A percentile compares a stretch with the other conserved stretches of the same genome.
Evolutionary conservation across 2,797 vertebrate species (phyloP).

Genomic region (Acanthurus tractus): DNA sequence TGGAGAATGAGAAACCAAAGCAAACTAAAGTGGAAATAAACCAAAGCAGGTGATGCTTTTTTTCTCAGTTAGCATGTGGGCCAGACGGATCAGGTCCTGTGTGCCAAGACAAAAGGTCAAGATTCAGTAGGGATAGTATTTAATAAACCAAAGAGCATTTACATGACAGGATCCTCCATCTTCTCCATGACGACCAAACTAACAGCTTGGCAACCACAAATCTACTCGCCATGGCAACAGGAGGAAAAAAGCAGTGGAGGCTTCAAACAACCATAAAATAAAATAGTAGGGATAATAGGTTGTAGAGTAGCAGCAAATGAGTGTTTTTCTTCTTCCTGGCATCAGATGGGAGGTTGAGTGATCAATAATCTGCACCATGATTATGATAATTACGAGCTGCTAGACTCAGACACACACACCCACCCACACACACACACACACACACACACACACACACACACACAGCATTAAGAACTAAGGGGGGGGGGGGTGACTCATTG

Average conservation of each 20-base stretch:
- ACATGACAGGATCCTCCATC: slow-evolving; percentile 9
- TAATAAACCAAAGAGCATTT: slow-evolving; percentile 48
- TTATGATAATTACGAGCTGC: slow-evolving; percentile 29
- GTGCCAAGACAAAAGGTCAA: slow-evolving; percentile 45
- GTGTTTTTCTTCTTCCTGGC: slow-evolving; percentile 36
- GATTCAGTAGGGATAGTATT: slow-evolving; percentile 45
- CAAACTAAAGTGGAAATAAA: background rate
- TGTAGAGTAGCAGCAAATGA: slow-evolving; percentile 32
- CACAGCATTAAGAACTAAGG: background rate
- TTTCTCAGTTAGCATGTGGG: background rate
- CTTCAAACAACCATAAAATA: slow-evolving; percentile 50
- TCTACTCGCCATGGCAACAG: slow-evolving; percentile 72
- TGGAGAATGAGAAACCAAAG: background rate
- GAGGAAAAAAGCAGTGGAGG: slow-evolving; percentile 25
- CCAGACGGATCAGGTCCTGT: slow-evolving; percentile 13
- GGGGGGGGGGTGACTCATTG: background rate
- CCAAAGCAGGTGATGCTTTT: background rate
- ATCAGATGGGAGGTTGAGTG: slow-evolving; percentile 37
- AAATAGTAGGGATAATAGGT: slow-evolving; percentile 35
- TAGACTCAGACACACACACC: slow-evolving; percentile 15
- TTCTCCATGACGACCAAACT: slow-evolving; percentile 51
- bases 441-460: background rate
- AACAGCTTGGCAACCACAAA: slow-evolving; percentile 59
- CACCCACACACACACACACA: too few relatives aligned
- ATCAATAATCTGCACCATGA: slow-evolving; percentile 41